phyloP scores from a whole-genome alignment of 1,140 invertebrate species.

The Uloborus diversus region DNA sequence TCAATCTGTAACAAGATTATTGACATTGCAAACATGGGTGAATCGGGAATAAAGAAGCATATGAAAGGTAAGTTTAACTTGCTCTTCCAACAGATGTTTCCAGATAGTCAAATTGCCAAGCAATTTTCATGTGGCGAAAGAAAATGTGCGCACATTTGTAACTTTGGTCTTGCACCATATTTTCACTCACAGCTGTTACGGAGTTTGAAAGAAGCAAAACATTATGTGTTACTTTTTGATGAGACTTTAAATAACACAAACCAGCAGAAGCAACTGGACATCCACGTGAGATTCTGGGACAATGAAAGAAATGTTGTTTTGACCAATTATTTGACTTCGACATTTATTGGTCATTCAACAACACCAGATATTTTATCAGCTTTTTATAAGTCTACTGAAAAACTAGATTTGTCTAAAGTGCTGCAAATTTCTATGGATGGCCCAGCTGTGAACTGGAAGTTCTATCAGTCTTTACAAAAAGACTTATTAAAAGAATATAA shows the following conservation, averaged over 20 bases:
- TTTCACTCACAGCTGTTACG: neutral
- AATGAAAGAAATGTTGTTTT: neutral
- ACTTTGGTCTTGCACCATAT: neutral
- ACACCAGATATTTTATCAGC: neutral
- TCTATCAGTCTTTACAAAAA: constrained; percentile 9
- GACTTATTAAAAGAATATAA: neutral
- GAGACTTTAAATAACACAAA: neutral
- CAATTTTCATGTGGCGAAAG: neutral
- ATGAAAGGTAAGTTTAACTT: neutral
- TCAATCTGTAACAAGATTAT: neutral
- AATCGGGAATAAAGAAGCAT: neutral
- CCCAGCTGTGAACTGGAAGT: constrained; percentile 2
- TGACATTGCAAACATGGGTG: constrained; percentile 4
- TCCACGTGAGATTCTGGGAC: neutral
- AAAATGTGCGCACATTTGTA: constrained; percentile 8
- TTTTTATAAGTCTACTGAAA: neutral
- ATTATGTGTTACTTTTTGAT: neutral
- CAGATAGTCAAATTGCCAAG: neutral
- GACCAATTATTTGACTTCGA: neutral
- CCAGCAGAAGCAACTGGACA: neutral
- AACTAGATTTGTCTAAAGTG: neutral
- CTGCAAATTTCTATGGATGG: constrained; percentile 19
- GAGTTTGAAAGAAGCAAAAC: neutral
- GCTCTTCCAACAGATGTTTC: neutral
- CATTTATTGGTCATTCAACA: constrained; percentile 1